Percentiles rank a stretch among this genome's conserved stretches.
phyloP scores from a whole-genome alignment of 1,140 invertebrate species.

The Zaprionus nigranus region DNA sequence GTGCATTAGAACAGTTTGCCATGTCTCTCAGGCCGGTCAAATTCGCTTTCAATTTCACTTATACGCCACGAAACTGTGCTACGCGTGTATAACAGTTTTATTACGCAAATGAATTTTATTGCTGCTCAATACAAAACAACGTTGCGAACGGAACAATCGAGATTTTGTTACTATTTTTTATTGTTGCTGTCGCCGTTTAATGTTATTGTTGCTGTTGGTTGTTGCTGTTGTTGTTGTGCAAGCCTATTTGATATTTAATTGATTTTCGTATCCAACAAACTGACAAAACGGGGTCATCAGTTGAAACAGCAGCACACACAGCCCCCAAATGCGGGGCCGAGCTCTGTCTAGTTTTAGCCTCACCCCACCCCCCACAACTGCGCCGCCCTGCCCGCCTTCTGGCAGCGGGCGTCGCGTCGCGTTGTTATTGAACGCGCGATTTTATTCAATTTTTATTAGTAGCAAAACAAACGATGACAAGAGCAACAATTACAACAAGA shows the following conservation, averaged over 20 bases:
- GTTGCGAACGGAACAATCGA: constrained; percentile 26
- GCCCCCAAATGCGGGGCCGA: constrained; percentile 34
- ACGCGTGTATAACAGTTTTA: constrained; percentile 57
- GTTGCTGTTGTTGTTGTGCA: constrained; percentile 38
- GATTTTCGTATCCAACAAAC: constrained; percentile 54
- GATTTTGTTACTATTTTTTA: constrained; percentile 51
- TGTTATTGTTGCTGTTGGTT: neutral
- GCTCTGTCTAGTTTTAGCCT: constrained; percentile 7
- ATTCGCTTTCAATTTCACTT: constrained; percentile 72
- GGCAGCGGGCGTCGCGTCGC: neutral
- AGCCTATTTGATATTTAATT: constrained; percentile 53
- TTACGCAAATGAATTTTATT: constrained; percentile 62
- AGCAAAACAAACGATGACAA: constrained; percentile 21
- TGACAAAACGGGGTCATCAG: constrained; percentile 63
- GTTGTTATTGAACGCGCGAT: constrained; percentile 77
- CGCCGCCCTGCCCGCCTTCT: neutral
- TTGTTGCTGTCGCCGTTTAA: constrained; percentile 2
- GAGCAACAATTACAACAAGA: constrained; percentile 34
- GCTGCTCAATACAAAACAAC: constrained; percentile 51
- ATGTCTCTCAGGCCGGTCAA: constrained; percentile 52
- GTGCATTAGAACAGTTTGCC: constrained; percentile 55
- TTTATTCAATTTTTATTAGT: constrained; percentile 81
- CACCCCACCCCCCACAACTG: neutral
- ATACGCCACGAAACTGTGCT: constrained; percentile 44
- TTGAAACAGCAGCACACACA: constrained; percentile 12